phyloP scores from a whole-genome alignment of 2,113 vertebrate genomes.

The Periophthalmus modestus region DNA sequence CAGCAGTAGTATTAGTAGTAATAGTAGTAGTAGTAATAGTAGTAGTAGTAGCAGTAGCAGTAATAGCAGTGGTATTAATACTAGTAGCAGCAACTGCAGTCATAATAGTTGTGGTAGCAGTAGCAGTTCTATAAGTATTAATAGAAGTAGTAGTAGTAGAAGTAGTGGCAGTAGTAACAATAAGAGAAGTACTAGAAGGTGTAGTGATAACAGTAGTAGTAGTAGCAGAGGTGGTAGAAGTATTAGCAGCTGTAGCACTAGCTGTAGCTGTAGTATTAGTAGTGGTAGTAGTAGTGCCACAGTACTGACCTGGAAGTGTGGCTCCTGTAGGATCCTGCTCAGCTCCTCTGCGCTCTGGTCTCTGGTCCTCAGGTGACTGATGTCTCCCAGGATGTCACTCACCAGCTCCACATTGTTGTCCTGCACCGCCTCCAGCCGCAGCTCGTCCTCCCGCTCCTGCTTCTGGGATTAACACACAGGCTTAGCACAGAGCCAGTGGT shows the following conservation, averaged over 20 bases:
- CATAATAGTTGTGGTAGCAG: no score
- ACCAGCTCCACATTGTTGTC: constrained; percentile 96
- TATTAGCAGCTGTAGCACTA: not conserved
- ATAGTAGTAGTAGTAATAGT: no score
- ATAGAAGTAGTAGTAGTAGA: no score
- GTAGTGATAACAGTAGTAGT: no score
- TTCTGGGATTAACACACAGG: constrained; percentile 73
- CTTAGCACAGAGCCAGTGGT: not conserved
- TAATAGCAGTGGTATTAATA: no score
- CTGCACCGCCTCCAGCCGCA: constrained; percentile 96
- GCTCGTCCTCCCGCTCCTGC: constrained; percentile 92
- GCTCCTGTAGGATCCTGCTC: constrained; percentile 91
- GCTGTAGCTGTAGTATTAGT: not conserved
- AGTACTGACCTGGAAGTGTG: constrained; percentile 90
- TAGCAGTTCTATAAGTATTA: no score
- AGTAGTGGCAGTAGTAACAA: no score
- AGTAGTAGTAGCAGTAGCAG: no score
- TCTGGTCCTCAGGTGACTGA: constrained; percentile 83
- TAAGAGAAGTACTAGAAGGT: no score
- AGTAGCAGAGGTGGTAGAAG: no score
- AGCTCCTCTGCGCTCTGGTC: constrained; percentile 90
- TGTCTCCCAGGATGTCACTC: constrained; percentile 95
- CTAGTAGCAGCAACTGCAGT: no score
- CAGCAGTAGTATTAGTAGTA: no score
- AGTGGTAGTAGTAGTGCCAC: not conserved